Evolutionary conservation across 2,797 vertebrate genomes (phyloP), one percentile per base, ranked within the genome.

Genomic region (Lepilemur septentrionalis): DNA sequence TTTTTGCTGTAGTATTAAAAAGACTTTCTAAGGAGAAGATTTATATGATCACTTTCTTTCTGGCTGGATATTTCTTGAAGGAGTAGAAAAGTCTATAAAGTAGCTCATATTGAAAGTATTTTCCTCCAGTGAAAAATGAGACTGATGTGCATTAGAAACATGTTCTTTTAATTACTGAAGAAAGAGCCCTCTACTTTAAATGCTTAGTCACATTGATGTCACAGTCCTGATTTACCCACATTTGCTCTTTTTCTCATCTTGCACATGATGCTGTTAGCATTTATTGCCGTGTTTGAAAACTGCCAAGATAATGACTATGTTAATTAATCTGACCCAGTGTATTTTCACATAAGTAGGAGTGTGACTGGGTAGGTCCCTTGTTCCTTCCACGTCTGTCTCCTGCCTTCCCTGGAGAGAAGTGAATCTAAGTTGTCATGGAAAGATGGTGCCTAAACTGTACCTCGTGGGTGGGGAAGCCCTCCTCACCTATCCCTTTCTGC

Each of bases 261-360:
- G 80, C 70, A 52, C 76, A 84, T 3, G 88, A 92, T 25, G 90
- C 90, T 80, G 55, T 91, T 94, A 93, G 83, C 83, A 32, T 95
- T 91, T 76, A 73, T 73, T 4, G 0, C 52, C 0, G 0, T 83
- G 92, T 94, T 85, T 78, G 87, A 78, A 90, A 93, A 91, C 93
- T 95, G 84, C 76, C 76, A 59, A 20, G 92, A 69, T 84, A 88
- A 84, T 57, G 90, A 93, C 76, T 41, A 1, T 76, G 96, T 52
- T 95, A 85, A 83, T 94, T 67, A 84, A 88, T 87, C 92, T 72
- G 92, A 76, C 67, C 65, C 70, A 28, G 3, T 41, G 69, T 59
- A 50, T 84, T 75, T 78, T 70, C 70, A 12, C 90, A 57, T 73
- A 50, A 92, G 28, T 35, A 67, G 76, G 50, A 81, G 46, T 0